Evolutionary conservation across 2,888 invertebrate genomes (phyloP), one percentile per base, ranked within the genome.

Genomic region (Dasysyrphus albostriatus): DNA sequence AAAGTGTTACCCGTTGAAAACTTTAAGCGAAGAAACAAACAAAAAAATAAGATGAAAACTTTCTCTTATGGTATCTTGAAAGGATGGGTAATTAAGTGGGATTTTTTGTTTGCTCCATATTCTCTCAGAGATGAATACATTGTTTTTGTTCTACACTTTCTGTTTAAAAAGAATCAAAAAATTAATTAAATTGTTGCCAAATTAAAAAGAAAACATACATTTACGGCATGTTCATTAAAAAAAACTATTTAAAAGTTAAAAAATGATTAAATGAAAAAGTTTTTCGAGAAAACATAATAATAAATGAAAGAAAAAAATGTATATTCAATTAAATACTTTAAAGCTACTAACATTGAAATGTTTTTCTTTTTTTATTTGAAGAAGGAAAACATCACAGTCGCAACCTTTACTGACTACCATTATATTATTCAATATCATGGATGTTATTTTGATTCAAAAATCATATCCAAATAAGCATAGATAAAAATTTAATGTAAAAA

Each of bases 81-180:
- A 39, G 44, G n/a, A 61, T 34, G 70, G 58, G 19, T 59, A 51
- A 65, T 74, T 69, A 59, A 59, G 49, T 32, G 49, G 10, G 12
- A 5, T 56, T 42, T 32, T 24, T 56, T 44, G 32, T 47, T 58
- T 58, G 63, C 34, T 19, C 14, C 9, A 12, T 12, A 49, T 47
- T 16, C 9, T 47, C 16, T 3, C 47, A 47, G 16, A 47, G 47
- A 44, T 44, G 14, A 16, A 16, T 1, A 16, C 16, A 47, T 16
- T 47, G n/a, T 47, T 47, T n/a, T 47, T 8, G 1, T 42, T 14
- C 14, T 42, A 39, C 39, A 39, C 4, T 42, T 42, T 14, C 14
- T 39, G 1, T 14, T 12, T 5, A 42, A 42, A 39, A 39, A 12
- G 2, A 42, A 14, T 39, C 2, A 12, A 12, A 44, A 5, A n/a